These are phyloP conservation scores for Acanthococcus lagerstroemiae DNA, from an alignment of 2,888 invertebrate species.

Conservation along the genomic window DNA sequence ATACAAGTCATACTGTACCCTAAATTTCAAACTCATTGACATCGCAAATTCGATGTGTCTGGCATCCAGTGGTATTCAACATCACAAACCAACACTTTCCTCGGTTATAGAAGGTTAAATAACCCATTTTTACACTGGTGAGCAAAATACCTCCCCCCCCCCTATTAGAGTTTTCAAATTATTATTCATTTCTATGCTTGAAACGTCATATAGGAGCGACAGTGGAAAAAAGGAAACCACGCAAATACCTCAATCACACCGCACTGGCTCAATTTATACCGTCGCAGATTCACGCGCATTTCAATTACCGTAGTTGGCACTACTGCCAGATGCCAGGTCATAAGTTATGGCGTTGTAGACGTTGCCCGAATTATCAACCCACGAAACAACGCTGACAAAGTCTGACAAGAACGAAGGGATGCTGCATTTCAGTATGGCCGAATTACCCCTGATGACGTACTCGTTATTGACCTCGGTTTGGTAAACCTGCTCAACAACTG, in stretches of 20 bases:
- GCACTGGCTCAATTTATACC: background rate
- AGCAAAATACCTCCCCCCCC: no score
- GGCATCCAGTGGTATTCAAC: no score
- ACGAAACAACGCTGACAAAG: constrained; percentile 62
- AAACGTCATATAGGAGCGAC: no score
- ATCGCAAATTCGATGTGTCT: no score
- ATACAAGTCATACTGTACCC: no score
- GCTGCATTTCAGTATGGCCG: constrained; percentile 77
- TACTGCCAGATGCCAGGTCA: background rate
- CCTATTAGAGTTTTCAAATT: no score
- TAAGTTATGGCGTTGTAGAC: constrained; percentile 15
- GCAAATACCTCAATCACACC: background rate
- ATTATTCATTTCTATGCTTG: no score
- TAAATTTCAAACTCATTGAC: no score
- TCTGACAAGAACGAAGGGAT: constrained; percentile 84
- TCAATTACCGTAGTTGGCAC: constrained; percentile 12
- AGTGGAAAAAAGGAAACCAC: background rate
- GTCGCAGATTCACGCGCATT: background rate
- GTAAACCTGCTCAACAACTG: constrained; percentile 82
- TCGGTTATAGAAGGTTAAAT: no score
- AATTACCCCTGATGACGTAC: constrained; percentile 79
- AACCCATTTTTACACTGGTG: no score
- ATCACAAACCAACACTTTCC: no score
- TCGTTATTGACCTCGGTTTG: constrained; percentile 84
- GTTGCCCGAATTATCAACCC: constrained; percentile 32